Evolutionary conservation across 2,113 vertebrate genomes (phyloP), one percentile per base, ranked within the genome.

Genomic region (Acinonyx jubatus): DNA sequence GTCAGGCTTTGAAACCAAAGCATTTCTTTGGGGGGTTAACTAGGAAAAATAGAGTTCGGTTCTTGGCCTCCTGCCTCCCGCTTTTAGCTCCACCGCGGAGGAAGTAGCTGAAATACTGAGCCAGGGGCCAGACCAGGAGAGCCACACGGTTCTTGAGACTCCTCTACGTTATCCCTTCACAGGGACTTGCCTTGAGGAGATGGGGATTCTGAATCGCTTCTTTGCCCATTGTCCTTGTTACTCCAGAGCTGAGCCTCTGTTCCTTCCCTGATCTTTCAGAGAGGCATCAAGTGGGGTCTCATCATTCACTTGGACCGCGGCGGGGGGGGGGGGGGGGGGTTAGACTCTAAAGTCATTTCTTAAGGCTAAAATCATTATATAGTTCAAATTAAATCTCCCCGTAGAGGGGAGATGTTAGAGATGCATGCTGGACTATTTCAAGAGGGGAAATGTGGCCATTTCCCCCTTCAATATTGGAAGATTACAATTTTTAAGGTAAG

Each of bases 1-100:
- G 16, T 93, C 82, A 95, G 79, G 23, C 48, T 87, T 95, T 81
- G 78, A 91, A 91, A 88, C 45, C 55, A 76, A 81, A 89, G 50
- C 65, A 74, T 2, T 45, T 41, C 31, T 31, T 65, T 61, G 38
- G 12, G 14, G 16, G 31, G 66, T 84, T 92, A 41, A 91, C 45
- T 41, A 82, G 89, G 76, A 68, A 61, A 45, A 31, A 10, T 19
- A 45, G 65, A 63, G 41, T 23, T 29, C 7, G 7, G 0, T 68
- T 41, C 29, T 94, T 68, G 80, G 74, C 36, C 14, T 55, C 36
- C 21, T 50, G 29, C 48, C 57, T 83, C 14, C 23, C 41, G 41
- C 21, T 45, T 68, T 14, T 2, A 7, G 81, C 88, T 90, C 31
- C 21, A 9, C 21, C 13, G 69, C 55, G 45, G 33, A 69, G 12